Percentiles rank a stretch among this genome's conserved stretches.
Evolutionary conservation across 2,888 invertebrate species (phyloP).

Genomic region (Ennomos erosarius): DNA sequence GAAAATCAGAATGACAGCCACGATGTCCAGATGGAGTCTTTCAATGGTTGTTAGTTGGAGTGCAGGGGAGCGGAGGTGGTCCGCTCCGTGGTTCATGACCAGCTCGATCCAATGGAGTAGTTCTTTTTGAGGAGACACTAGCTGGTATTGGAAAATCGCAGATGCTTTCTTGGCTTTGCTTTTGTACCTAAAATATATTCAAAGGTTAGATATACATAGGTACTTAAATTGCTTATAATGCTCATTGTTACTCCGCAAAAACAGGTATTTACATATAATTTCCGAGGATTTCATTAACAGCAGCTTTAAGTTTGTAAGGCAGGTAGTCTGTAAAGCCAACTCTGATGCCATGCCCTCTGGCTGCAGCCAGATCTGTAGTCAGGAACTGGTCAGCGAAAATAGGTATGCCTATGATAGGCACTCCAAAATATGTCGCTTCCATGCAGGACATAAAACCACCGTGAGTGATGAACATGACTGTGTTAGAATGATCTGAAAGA

Average conservation of each 20-base stretch:
- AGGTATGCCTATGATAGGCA: constrained; percentile 60
- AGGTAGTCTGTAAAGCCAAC: constrained; percentile 51
- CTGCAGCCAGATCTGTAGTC: constrained; percentile 46
- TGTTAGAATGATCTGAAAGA: constrained; percentile 59
- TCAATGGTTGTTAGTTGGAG: constrained; percentile 46
- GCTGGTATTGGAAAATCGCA: constrained; percentile 43
- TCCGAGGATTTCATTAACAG: constrained; percentile 51
- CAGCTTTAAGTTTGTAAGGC: constrained; percentile 49
- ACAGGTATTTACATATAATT: constrained; percentile 47
- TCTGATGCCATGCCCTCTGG: constrained; percentile 48
- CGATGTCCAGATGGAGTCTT: constrained; percentile 53
- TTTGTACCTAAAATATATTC: constrained; percentile 48
- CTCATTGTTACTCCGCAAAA: neutral
- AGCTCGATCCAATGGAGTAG: constrained; percentile 56
- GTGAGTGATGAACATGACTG: constrained; percentile 53
- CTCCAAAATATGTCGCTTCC: constrained; percentile 59
- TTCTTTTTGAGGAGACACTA: constrained; percentile 48
- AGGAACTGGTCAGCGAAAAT: constrained; percentile 57
- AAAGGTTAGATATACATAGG: constrained; percentile 11
- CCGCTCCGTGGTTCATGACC: constrained; percentile 48
- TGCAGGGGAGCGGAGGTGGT: constrained; percentile 56
- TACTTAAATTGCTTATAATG: neutral
- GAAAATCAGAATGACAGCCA: constrained; percentile 44
- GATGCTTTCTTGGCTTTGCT: constrained; percentile 49
- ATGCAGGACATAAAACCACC: constrained; percentile 54